These are phyloP conservation scores for Zosterops pallidus DNA, from an alignment of 2,113 vertebrate species.

Conservation along the genomic window DNA sequence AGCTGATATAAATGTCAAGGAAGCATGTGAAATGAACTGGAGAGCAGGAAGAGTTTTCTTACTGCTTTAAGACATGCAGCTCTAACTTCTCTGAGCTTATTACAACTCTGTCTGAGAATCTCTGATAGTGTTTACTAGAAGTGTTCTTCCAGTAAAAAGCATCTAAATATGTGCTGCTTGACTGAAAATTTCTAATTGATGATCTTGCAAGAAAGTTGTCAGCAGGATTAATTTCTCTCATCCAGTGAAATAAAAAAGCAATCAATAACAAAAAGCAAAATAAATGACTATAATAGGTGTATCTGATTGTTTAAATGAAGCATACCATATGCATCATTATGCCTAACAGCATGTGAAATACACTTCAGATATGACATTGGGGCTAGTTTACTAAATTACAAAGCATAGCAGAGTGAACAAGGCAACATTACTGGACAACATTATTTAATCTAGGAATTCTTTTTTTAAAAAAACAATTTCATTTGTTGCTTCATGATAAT, in stretches of 20 bases:
- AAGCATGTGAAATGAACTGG: not conserved
- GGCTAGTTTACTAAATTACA: conserved; percentile 52
- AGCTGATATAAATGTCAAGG: not conserved
- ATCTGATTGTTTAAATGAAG: conserved; percentile 65
- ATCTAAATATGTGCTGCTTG: not conserved
- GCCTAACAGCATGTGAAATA: conserved; percentile 54
- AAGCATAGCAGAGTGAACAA: not conserved
- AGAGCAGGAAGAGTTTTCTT: not conserved
- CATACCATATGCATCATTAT: conserved; percentile 46
- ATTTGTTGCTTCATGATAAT: not conserved
- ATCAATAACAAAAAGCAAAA: conserved; percentile 58
- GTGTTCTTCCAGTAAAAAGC: not conserved
- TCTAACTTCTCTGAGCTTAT: not conserved
- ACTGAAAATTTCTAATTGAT: not conserved
- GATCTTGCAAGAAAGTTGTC: not conserved
- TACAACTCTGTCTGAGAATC: not conserved
- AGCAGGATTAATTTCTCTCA: conserved; percentile 52
- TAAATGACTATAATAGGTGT: conserved; percentile 38
- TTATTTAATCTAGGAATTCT: not conserved
- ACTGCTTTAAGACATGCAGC: not conserved
- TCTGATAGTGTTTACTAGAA: not conserved
- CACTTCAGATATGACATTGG: not conserved
- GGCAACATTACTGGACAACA: not conserved
- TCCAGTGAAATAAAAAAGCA: conserved; percentile 40
- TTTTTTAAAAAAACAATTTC: not conserved